Evolutionary conservation across 1,140 invertebrate genomes (phyloP), one percentile per base, ranked within the genome.

Genomic region (Trinorchestia longiramus): DNA sequence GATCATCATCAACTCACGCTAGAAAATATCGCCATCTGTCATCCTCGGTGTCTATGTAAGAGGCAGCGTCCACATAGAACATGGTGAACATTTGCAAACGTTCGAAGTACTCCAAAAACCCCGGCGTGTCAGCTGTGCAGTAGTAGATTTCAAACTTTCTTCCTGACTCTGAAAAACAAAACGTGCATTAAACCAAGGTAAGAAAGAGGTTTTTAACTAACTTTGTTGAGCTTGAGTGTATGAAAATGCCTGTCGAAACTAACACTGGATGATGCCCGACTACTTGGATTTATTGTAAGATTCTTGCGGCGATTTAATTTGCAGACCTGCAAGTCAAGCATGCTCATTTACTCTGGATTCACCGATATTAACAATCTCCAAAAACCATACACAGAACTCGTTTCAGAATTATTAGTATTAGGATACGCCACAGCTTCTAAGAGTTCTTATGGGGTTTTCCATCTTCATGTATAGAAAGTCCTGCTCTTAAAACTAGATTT

Each of bases 61-160:
- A 98, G 28, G 98, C 98, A 11, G 99, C 99, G 98, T 99, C 99
- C 97, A 99, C 99, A 97, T 98, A 99, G 98, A 99, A 99, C 95
- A 99, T 97, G 28, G 99, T 97, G 97, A 99, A 99, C 15, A 99
- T 99, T 97, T 99, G 99, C 96, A 99, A 97, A 96, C 98, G 98
- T 96, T 98, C 97, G 97, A 99, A 99, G 97, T 98, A 99, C 40
- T 98, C 98, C 45, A 98, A 97, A 97, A 99, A 99, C 36, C 98
- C 98, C 43, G 98, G 98, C 88, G 98, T 98, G 40, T 97, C 98
- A 96, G 98, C 98, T 97, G 98, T 98, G 97, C 98, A 98, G 97
- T 98, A 98, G 97, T 98, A 99, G 28, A 99, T 98, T 97, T 99
- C 98, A 97, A 98, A 99, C 36, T 43, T 94, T 23, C 44, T 42